phyloP scores from a whole-genome alignment of 2,113 vertebrate genomes.

The Cheirogaleus medius region DNA sequence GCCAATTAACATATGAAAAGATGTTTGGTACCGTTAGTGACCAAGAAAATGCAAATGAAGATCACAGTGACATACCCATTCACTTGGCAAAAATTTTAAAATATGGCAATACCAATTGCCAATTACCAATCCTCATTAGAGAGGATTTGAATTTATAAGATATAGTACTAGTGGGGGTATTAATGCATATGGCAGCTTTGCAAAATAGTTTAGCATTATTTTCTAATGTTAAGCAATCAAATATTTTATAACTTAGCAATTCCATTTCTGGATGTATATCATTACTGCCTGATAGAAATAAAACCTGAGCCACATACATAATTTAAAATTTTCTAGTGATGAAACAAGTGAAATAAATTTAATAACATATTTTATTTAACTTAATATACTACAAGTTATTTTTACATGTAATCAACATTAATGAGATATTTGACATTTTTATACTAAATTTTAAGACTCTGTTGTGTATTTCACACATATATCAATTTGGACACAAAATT shows the following conservation, averaged over 20 bases:
- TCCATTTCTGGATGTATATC: background rate
- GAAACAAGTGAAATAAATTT: slow-evolving; percentile 34
- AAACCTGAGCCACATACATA: background rate
- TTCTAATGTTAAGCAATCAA: background rate
- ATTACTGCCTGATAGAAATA: background rate
- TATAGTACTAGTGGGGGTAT: background rate
- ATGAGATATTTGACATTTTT: background rate
- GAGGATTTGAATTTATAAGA: background rate
- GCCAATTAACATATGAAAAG: background rate
- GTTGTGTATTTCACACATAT: background rate
- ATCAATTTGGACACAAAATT: background rate
- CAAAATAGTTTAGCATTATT: background rate
- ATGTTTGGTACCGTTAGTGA: background rate
- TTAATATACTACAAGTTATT: background rate
- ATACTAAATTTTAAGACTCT: background rate
- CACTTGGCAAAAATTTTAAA: background rate
- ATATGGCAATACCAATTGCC: background rate
- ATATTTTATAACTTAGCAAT: background rate
- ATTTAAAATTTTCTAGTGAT: slow-evolving; percentile 13
- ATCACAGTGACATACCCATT: background rate
- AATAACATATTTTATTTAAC: background rate
- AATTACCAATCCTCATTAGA: no score
- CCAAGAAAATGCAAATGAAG: background rate
- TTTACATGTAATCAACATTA: background rate
- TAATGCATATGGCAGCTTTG: background rate